Evolutionary conservation across 2,888 invertebrate genomes (phyloP).

Genomic region (Alloscopus bannaensis): DNA sequence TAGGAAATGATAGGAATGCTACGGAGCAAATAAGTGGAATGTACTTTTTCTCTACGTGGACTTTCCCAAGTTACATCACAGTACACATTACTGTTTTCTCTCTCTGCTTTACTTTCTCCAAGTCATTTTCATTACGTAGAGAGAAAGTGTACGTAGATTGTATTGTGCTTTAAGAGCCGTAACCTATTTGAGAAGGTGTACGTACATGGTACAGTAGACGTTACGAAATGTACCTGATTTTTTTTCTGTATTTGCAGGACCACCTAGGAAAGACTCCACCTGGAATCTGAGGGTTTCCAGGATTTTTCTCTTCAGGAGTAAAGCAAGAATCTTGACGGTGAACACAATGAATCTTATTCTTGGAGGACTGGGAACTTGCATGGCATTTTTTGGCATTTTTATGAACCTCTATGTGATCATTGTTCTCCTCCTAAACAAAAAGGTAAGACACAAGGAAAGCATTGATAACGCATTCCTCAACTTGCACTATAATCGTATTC

Average conservation of each 20-base stretch:
- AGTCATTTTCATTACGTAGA: no score
- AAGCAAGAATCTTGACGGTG: constrained; percentile 18
- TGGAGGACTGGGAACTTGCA: constrained; percentile 69
- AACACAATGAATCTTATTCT: constrained; percentile 67
- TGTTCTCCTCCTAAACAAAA: constrained; percentile 83
- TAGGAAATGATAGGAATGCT: constrained; percentile 1
- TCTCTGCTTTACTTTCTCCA: neutral
- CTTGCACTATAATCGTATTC: no score
- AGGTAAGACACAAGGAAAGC: no score
- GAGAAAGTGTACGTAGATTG: no score
- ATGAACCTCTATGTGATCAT: constrained; percentile 86
- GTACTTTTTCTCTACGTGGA: neutral
- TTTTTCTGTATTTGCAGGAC: constrained; percentile 19
- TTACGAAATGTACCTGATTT: neutral
- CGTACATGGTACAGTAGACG: no score
- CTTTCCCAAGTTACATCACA: neutral
- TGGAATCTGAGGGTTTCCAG: constrained; percentile 10
- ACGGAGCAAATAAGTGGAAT: neutral
- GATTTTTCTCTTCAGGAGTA: constrained; percentile 34
- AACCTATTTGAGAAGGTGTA: no score
- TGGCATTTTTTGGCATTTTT: constrained; percentile 79
- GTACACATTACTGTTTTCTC: neutral
- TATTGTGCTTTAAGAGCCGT: no score
- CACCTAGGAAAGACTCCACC: constrained; percentile 13
- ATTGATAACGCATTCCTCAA: no score